Evolutionary conservation across 2,113 vertebrate genomes (phyloP).

Genomic region (Toxotes jaculatrix): DNA sequence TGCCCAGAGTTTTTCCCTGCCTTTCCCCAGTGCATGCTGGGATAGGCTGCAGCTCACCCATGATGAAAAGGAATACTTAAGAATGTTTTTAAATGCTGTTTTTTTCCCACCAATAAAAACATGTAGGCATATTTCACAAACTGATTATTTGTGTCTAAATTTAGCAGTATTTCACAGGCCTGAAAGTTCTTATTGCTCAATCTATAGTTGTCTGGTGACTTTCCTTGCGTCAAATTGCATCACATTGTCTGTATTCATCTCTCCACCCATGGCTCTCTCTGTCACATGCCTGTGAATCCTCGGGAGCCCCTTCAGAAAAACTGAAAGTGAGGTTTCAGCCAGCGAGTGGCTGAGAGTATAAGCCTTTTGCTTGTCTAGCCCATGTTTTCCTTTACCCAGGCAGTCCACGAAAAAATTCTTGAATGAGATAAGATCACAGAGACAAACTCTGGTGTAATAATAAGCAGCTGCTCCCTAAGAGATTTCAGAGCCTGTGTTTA

Average conservation of each 20-base stretch:
- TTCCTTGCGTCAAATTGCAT: constrained; percentile 1
- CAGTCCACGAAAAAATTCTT: constrained; percentile 69
- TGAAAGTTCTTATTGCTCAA: neutral
- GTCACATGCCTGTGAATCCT: constrained; percentile 41
- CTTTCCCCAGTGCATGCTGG: neutral
- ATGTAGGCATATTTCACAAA: neutral
- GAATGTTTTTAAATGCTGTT: neutral
- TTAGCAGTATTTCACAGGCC: neutral
- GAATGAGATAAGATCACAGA: constrained; percentile 82
- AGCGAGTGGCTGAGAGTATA: constrained; percentile 52
- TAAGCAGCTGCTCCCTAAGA: constrained; percentile 82
- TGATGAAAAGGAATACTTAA: neutral
- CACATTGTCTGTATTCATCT: neutral
- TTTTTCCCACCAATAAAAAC: constrained; percentile 2
- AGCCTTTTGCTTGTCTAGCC: constrained; percentile 60
- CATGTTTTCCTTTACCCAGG: constrained; percentile 71
- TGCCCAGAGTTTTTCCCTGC: neutral
- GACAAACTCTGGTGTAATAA: constrained; percentile 80
- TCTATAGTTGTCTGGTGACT: neutral
- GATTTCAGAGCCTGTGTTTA: constrained; percentile 78
- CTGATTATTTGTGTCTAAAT: neutral
- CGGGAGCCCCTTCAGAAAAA: constrained; percentile 39
- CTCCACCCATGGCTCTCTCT: neutral
- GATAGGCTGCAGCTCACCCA: neutral
- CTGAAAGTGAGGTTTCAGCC: constrained; percentile 49